Percentiles rank a stretch among this genome's conserved stretches.
Conservation (phyloP, 2,113 vertebrate species). For the Neogobius melanostomus region DNA sequence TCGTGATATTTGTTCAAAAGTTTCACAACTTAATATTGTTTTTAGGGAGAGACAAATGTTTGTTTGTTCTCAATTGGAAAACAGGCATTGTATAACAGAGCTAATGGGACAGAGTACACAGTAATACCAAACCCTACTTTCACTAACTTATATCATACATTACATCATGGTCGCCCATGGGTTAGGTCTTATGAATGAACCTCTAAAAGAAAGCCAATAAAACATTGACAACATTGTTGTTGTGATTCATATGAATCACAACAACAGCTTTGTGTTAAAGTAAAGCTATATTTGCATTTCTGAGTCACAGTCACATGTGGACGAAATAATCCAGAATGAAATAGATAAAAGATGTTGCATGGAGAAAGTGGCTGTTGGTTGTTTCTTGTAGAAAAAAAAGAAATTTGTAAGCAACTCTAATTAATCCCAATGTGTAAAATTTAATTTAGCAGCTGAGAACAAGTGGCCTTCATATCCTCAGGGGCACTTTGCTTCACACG, state of each 20-base stretch:
- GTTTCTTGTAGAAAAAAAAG: slow-evolving; percentile 21
- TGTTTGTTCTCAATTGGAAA: no score
- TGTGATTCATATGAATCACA: neutral
- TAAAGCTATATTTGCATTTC: neutral
- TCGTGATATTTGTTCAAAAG: no score
- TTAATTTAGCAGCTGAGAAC: slow-evolving; percentile 45
- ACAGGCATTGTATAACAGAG: neutral
- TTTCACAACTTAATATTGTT: no score
- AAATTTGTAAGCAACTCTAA: slow-evolving; percentile 36
- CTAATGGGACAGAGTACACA: slow-evolving; percentile 43
- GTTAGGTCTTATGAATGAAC: neutral
- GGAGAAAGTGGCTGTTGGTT: slow-evolving; percentile 8
- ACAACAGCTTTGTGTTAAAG: neutral
- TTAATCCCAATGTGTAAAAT: slow-evolving; percentile 53
- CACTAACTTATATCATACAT: no score
- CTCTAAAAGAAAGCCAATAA: neutral
- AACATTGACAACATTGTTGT: neutral
- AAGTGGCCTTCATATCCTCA: slow-evolving; percentile 28
- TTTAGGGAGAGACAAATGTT: no score
- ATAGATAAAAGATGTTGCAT: neutral
- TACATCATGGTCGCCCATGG: neutral
- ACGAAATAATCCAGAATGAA: slow-evolving; percentile 11
- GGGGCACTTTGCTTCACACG: slow-evolving; percentile 31
- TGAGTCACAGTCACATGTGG: slow-evolving; percentile 39
- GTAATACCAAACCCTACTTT: slow-evolving; percentile 23